Evolutionary conservation across 2,888 invertebrate species (phyloP).

Genomic region (Melangyna quadrimaculata): DNA sequence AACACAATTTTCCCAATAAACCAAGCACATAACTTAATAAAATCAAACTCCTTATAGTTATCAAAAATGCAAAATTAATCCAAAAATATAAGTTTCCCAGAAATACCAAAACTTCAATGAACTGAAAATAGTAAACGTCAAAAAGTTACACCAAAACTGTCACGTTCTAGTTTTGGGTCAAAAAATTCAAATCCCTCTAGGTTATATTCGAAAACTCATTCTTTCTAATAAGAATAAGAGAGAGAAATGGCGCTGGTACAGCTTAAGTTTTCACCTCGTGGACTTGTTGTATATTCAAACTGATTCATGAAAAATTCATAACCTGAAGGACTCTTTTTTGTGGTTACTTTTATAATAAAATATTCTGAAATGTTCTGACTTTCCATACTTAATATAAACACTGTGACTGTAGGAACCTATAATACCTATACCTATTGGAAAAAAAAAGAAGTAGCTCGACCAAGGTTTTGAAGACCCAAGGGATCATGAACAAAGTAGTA

Average conservation of each 20-base stretch:
- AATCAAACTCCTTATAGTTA: too few species aligned
- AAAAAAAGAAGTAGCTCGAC: conserved; percentile 16
- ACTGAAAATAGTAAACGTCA: conserved; percentile 20
- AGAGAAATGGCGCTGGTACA: not conserved
- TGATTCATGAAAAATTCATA: conserved; percentile 69
- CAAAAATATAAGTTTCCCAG: conserved; percentile 25
- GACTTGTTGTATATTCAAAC: conserved; percentile 28
- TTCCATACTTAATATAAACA: not conserved
- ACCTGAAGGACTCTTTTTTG: conserved; percentile 59
- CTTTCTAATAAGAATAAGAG: not conserved
- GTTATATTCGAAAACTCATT: conserved; percentile 59
- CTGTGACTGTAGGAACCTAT: not conserved
- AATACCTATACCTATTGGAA: too few species aligned
- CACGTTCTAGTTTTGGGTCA: conserved; percentile 38
- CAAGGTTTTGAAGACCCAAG: conserved; percentile 6
- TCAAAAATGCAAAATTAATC: conserved; percentile 48
- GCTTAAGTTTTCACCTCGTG: conserved; percentile 60
- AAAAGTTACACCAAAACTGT: conserved; percentile 44
- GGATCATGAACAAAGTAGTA: not conserved
- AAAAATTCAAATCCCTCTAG: conserved; percentile 14
- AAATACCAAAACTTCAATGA: not conserved
- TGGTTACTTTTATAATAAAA: conserved; percentile 68
- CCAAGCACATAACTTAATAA: too few species aligned
- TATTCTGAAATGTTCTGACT: conserved; percentile 65
- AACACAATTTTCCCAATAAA: not conserved